Percentiles rank a stretch among this genome's conserved stretches.
These are phyloP conservation scores for Prietella phreatophila DNA, from an alignment of 2,113 vertebrate species.

Conservation along the genomic window DNA sequence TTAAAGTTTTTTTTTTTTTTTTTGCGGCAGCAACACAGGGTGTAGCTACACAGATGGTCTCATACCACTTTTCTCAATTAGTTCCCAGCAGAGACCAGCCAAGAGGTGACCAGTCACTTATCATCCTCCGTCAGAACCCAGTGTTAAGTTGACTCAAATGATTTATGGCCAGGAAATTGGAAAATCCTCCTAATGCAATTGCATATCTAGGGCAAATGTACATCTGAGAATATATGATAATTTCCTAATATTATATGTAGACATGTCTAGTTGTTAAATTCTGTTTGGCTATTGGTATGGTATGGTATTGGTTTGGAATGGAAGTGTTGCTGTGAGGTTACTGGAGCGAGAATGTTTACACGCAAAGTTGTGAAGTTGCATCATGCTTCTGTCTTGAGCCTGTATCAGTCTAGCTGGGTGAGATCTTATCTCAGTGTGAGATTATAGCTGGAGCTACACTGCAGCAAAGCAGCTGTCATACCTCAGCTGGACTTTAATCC, in stretches of 20 bases:
- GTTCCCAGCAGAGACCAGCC: slow-evolving; percentile 38
- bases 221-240: slow-evolving; percentile 19
- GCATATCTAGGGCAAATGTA: slow-evolving; percentile 25
- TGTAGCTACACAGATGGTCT: slow-evolving; percentile 55
- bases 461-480: slow-evolving; percentile 4
- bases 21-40: slow-evolving; percentile 48
- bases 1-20: slow-evolving; percentile 45
- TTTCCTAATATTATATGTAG: slow-evolving; percentile 12
- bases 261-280: slow-evolving; percentile 8
- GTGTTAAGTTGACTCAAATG: slow-evolving; percentile 19
- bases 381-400: not conserved
- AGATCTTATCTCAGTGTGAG: slow-evolving; percentile 5
- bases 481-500: not conserved
- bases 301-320: not conserved
- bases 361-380: slow-evolving; percentile 11
- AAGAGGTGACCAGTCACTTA: slow-evolving; percentile 40
- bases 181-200: slow-evolving; percentile 23
- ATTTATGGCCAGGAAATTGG: slow-evolving; percentile 21
- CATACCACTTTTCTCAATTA: slow-evolving; percentile 51
- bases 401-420: slow-evolving; percentile 3
- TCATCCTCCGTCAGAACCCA: slow-evolving; percentile 17
- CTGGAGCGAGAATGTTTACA: not conserved
- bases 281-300: not conserved
- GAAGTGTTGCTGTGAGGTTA: not conserved
- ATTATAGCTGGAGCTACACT: not conserved